A percentile compares a stretch with the other conserved stretches of the same genome.
Evolutionary conservation across 2,888 invertebrate genomes (phyloP).

Genomic region (Gortyna flavago): DNA sequence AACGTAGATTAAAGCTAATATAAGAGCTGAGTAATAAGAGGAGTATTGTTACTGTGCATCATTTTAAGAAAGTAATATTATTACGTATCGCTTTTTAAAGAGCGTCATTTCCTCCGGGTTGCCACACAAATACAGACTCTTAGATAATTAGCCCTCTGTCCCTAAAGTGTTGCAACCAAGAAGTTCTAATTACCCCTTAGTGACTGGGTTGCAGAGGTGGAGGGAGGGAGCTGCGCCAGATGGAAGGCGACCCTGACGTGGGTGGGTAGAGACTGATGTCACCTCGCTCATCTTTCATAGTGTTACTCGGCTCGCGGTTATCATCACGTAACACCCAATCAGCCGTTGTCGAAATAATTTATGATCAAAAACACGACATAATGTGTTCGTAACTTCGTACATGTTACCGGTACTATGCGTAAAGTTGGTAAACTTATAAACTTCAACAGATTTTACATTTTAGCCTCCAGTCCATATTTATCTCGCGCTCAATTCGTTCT

Average conservation of each 20-base stretch:
- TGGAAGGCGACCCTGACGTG: slow-evolving; percentile 32
- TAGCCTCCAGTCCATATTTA: not conserved
- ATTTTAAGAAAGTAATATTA: not conserved
- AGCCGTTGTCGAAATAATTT: slow-evolving; percentile 24
- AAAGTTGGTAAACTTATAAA: slow-evolving; percentile 4
- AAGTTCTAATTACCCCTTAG: not conserved
- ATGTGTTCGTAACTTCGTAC: not conserved
- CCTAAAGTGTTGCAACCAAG: not conserved
- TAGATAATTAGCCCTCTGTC: not conserved
- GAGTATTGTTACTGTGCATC: not conserved
- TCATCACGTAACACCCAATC: slow-evolving; percentile 41
- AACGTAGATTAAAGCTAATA: not conserved
- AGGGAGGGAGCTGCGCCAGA: slow-evolving; percentile 16
- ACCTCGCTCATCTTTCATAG: slow-evolving; percentile 12
- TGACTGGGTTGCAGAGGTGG: slow-evolving; percentile 20
- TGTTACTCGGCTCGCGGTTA: slow-evolving; percentile 16
- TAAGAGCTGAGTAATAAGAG: not conserved
- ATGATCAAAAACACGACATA: slow-evolving; percentile 10
- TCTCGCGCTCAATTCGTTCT: not conserved
- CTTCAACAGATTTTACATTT: not conserved
- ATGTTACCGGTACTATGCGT: slow-evolving; percentile 27
- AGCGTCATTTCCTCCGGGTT: not conserved
- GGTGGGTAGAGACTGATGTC: not conserved
- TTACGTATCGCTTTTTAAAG: not conserved
- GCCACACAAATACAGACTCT: not conserved